These are phyloP conservation scores for Aethes cnicana DNA, from an alignment of 2,888 invertebrate genomes.

Conservation along the genomic window DNA sequence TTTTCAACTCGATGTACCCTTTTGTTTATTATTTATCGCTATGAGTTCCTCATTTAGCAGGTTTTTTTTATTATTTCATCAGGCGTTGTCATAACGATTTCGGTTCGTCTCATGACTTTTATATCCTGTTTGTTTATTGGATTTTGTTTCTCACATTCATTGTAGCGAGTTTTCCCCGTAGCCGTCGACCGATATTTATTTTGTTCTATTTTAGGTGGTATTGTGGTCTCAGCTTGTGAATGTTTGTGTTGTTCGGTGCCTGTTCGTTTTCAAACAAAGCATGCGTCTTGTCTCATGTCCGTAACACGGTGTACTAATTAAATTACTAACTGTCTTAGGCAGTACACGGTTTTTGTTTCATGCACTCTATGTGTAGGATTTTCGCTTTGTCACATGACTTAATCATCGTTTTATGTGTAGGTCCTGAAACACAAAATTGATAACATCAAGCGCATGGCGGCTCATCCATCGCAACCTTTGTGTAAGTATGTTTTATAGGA, in stretches of 20 bases:
- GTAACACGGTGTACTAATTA: constrained; percentile 22
- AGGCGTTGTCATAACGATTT: constrained; percentile 39
- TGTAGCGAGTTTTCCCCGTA: constrained; percentile 19
- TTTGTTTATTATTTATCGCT: constrained; percentile 45
- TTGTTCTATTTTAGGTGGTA: constrained; percentile 26
- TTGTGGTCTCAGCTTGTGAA: constrained; percentile 24
- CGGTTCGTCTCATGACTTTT: constrained; percentile 40
- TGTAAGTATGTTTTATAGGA: too few relatives aligned
- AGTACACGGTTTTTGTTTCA: constrained; percentile 20
- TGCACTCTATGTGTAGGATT: constrained; percentile 14
- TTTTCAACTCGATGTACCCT: constrained; percentile 52
- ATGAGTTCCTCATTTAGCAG: constrained; percentile 41
- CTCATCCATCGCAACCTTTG: constrained; percentile 96
- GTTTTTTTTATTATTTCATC: constrained; percentile 39
- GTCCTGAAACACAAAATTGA: constrained; percentile 96
- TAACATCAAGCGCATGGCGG: constrained; percentile 96
- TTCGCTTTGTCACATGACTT: neutral
- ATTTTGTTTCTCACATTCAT: constrained; percentile 37
- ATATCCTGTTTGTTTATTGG: constrained; percentile 41
- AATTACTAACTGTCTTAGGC: constrained; percentile 3
- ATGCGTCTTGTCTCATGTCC: constrained; percentile 33
- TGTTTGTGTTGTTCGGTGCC: constrained; percentile 20
- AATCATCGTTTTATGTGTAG: constrained; percentile 78
- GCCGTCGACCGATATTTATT: constrained; percentile 22
- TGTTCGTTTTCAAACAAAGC: constrained; percentile 26